Conservation (phyloP, 2,113 vertebrate species). For the Tamias sibiricus region DNA sequence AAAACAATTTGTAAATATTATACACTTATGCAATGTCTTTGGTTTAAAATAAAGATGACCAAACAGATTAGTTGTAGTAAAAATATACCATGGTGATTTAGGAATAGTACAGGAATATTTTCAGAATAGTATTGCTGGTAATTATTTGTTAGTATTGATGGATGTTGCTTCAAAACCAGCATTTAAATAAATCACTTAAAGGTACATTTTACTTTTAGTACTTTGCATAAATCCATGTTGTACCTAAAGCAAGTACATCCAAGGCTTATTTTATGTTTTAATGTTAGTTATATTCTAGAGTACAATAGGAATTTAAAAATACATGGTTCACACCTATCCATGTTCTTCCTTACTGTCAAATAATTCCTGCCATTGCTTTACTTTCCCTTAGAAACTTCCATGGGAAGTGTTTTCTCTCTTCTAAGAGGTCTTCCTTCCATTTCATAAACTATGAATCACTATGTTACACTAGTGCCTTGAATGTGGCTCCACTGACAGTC, state of each 20-base stretch:
- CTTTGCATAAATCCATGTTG: neutral
- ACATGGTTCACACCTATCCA: neutral
- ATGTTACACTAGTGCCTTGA: neutral
- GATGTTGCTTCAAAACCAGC: neutral
- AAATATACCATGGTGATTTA: neutral
- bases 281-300: neutral
- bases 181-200: neutral
- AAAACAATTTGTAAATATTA: neutral
- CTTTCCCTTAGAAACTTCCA: neutral
- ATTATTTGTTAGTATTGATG: neutral
- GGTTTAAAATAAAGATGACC: neutral
- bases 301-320: neutral
- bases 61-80: neutral
- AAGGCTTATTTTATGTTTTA: neutral
- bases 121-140: neutral
- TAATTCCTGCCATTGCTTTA: neutral
- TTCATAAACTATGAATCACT: neutral
- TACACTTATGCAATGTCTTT: neutral
- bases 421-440: neutral
- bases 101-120: neutral
- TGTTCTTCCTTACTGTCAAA: neutral
- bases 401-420: neutral
- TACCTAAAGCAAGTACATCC: neutral
- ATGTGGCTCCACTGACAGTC: neutral
- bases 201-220: neutral